Evolutionary conservation across 1,140 invertebrate genomes (phyloP).

Genomic region (Ylistrum balloti): DNA sequence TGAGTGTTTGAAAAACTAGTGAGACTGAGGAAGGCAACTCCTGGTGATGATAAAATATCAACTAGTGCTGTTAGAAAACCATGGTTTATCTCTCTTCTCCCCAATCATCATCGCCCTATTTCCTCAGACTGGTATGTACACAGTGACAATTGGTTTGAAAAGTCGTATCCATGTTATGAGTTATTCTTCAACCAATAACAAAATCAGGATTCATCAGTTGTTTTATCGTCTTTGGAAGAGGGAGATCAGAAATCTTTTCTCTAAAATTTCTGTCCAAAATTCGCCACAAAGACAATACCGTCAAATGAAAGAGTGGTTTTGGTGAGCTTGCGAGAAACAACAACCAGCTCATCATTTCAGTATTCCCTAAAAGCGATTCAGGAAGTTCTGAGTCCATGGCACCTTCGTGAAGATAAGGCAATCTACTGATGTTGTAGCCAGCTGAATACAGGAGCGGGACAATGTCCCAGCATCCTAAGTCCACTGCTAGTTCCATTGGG

Average conservation of each 20-base stretch:
- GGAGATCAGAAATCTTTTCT: conserved; percentile 44
- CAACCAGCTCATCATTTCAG: conserved; percentile 33
- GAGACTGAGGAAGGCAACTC: no score
- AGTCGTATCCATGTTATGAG: no score
- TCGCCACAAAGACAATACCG: not conserved
- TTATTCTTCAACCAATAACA: not conserved
- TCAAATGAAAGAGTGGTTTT: conserved; percentile 2
- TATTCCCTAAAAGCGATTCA: conserved; percentile 7
- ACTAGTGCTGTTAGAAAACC: no score
- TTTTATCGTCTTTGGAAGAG: conserved; percentile 46
- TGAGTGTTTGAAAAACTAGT: no score
- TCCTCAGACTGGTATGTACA: no score
- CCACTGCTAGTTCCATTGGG: conserved; percentile 64
- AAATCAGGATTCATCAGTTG: not conserved
- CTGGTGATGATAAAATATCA: no score
- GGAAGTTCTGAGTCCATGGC: not conserved
- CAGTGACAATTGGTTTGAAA: no score
- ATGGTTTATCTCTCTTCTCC: no score
- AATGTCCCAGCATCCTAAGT: conserved; percentile 49
- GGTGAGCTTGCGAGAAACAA: not conserved
- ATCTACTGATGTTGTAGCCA: conserved; percentile 56
- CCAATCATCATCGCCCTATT: no score
- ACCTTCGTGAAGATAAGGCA: conserved; percentile 39
- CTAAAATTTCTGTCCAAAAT: conserved; percentile 40
- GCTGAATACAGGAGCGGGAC: conserved; percentile 48